phyloP scores from a whole-genome alignment of 92 coral and sea anemone genomes.

The Palythoa heliodiscus region DNA sequence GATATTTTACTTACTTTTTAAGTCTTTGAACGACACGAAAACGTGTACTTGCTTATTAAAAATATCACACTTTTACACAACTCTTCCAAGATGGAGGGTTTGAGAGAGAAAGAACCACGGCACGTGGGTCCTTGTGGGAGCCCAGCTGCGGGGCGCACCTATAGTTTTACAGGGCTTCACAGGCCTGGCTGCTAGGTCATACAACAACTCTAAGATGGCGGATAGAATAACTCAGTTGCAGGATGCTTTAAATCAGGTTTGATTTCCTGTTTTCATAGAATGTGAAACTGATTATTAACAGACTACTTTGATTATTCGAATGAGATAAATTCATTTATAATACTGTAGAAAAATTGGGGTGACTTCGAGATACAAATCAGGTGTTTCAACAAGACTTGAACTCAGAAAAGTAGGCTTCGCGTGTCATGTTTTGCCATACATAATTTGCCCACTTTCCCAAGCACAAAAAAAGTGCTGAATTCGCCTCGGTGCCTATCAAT shows the following conservation, averaged over 20 bases:
- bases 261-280: background rate
- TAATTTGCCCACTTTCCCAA: too few relatives aligned
- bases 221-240: slow-evolving; percentile 97
- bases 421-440: too few relatives aligned
- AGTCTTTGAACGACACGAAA: slow-evolving; percentile 99
- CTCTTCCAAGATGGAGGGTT: slow-evolving; percentile 70
- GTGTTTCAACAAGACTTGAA: too few relatives aligned
- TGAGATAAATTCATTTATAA: too few relatives aligned
- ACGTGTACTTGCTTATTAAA: slow-evolving; percentile 93
- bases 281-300: background rate
- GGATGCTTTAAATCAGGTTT: slow-evolving; percentile 95
- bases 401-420: too few relatives aligned
- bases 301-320: background rate
- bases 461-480: too few relatives aligned
- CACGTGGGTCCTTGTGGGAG: slow-evolving; percentile 48
- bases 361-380: too few relatives aligned
- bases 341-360: too few relatives aligned
- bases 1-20: slow-evolving; percentile 86
- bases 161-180: slow-evolving; percentile 43
- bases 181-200: slow-evolving; percentile 46
- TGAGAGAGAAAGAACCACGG: slow-evolving; percentile 60
- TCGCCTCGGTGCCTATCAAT: too few relatives aligned
- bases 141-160: slow-evolving; percentile 60
- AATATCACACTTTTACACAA: slow-evolving; percentile 3
- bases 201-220: slow-evolving; percentile 77